Conservation (phyloP, 2,113 vertebrate species). For the Festucalex cinctus region DNA sequence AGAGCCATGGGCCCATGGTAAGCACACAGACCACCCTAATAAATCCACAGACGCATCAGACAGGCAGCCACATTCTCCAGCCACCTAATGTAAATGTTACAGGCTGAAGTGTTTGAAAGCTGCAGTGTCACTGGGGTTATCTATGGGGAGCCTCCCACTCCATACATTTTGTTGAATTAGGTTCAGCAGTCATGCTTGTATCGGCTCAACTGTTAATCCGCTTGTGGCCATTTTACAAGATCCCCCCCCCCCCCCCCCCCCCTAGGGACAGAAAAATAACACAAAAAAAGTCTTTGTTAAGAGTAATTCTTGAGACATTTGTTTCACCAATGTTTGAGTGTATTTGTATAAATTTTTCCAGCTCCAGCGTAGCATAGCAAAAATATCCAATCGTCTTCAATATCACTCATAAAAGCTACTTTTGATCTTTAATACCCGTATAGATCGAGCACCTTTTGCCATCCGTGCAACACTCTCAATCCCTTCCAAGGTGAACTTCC, state of each 20-base stretch:
- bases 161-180: conserved; percentile 35
- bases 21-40: conserved; percentile 15
- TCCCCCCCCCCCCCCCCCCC: background rate
- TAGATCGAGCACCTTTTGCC: conserved; percentile 24
- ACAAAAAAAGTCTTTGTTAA: background rate
- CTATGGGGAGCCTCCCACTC: conserved; percentile 28
- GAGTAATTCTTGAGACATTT: background rate
- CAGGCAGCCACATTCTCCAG: conserved; percentile 20
- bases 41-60: conserved; percentile 27
- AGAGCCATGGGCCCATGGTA: conserved; percentile 7
- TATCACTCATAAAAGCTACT: conserved; percentile 24
- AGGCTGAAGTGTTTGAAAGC: conserved; percentile 31
- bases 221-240: background rate
- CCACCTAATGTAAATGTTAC: conserved; percentile 29
- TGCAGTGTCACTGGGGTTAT: conserved; percentile 38
- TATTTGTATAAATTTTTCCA: too few species aligned
- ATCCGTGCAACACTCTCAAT: conserved; percentile 35
- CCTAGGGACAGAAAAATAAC: background rate
- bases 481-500: conserved; percentile 65
- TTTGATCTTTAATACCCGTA: conserved; percentile 1
- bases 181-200: conserved; percentile 3
- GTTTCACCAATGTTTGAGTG: background rate
- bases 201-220: background rate
- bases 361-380: too few species aligned
- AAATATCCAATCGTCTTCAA: too few species aligned